A percentile compares a stretch with the other conserved stretches of the same genome.
These are phyloP conservation scores for Chauna torquata DNA, from an alignment of 2,113 vertebrate genomes.

Conservation along the genomic window DNA sequence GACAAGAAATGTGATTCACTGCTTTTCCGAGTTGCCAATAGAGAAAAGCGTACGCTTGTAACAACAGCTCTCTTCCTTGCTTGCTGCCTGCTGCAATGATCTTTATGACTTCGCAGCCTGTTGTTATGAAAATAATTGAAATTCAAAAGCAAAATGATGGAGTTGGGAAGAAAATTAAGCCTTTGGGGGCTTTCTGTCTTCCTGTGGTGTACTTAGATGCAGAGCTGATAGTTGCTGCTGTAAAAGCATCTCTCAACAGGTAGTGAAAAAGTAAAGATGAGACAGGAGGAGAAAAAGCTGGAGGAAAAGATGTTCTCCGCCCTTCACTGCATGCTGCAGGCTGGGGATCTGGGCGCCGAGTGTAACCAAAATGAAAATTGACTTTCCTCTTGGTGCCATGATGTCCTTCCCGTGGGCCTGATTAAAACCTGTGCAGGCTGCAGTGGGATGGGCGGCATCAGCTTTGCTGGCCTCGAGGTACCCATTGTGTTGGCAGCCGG, in stretches of 20 bases:
- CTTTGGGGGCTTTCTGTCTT: background rate
- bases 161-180: background rate
- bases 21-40: background rate
- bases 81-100: background rate
- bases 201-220: background rate
- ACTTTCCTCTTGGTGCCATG: background rate
- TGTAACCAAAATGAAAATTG: too few relatives aligned
- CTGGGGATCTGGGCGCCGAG: background rate
- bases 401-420: background rate
- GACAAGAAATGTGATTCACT: background rate
- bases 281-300: background rate
- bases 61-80: background rate
- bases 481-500: fast-evolving
- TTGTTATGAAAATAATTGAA: background rate
- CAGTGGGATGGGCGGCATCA: fast-evolving
- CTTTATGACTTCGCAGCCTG: background rate
- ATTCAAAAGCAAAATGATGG: background rate
- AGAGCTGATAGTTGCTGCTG: background rate
- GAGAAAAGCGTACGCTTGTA: background rate
- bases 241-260: background rate
- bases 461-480: background rate
- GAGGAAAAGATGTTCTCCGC: background rate
- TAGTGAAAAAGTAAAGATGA: background rate
- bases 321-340: fast-evolving
- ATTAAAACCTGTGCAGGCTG: fast-evolving